phyloP scores from a whole-genome alignment of 2,113 vertebrate genomes.

The Budorcas taxicolor region DNA sequence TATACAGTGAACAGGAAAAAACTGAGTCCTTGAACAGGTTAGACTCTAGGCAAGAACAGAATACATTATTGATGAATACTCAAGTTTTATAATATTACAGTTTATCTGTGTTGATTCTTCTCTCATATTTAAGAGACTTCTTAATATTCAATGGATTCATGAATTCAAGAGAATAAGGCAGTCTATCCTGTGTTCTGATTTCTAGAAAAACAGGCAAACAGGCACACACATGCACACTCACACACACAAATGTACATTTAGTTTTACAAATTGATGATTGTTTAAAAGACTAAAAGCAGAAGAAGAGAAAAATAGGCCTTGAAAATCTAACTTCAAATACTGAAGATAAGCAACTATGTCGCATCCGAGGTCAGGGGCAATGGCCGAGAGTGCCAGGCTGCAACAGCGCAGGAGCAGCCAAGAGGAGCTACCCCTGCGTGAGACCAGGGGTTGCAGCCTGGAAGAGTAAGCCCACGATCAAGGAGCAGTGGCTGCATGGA shows the following conservation, averaged over 20 bases:
- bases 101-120: neutral
- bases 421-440: accelerated
- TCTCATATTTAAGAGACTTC: neutral
- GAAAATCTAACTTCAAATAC: neutral
- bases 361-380: too few species aligned
- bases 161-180: neutral
- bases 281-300: neutral
- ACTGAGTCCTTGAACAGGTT: neutral
- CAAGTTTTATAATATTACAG: neutral
- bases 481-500: too few species aligned
- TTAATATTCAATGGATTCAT: neutral
- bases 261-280: neutral
- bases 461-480: too few species aligned
- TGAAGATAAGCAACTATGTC: neutral
- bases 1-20: neutral
- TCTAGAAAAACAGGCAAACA: neutral
- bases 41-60: neutral
- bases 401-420: accelerated
- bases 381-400: accelerated
- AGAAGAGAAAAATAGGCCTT: neutral
- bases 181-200: neutral
- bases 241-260: neutral
- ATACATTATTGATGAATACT: neutral
- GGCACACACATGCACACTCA: accelerated
- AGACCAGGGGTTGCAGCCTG: too few species aligned